phyloP scores from a whole-genome alignment of 2,888 invertebrate genomes.

The Acrocyrtus sp. region DNA sequence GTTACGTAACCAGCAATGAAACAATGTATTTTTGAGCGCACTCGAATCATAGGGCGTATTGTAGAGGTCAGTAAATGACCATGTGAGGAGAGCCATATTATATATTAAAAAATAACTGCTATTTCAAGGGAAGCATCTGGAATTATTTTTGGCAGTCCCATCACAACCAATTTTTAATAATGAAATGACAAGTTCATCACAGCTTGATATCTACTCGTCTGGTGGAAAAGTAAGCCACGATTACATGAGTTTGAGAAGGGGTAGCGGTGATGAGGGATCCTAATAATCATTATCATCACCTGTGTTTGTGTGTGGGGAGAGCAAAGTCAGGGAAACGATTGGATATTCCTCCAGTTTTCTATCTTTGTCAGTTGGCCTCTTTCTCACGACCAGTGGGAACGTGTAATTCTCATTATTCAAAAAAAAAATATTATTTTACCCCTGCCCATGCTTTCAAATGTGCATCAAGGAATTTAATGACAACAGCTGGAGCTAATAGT shows the following conservation, averaged over 20 bases:
- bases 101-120: no score
- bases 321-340: background rate
- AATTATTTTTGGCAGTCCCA: no score
- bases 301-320: background rate
- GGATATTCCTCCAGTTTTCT: constrained; percentile 11
- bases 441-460: background rate
- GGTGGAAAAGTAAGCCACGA: constrained; percentile 16
- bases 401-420: constrained; percentile 39
- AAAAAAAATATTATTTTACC: constrained; percentile 24
- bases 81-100: no score
- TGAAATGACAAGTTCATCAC: constrained; percentile 26
- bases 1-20: no score
- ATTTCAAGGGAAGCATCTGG: no score
- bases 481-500: no score
- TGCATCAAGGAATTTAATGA: no score
- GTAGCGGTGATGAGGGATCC: background rate
- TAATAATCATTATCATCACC: background rate
- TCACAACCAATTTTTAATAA: no score
- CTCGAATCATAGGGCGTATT: no score
- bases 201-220: constrained; percentile 9
- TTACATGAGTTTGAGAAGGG: background rate
- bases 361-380: constrained; percentile 43
- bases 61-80: no score
- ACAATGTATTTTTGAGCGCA: no score
- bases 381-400: constrained; percentile 43